Conservation (phyloP, 2,888 invertebrate genomes). For the Synergus japonicus region DNA sequence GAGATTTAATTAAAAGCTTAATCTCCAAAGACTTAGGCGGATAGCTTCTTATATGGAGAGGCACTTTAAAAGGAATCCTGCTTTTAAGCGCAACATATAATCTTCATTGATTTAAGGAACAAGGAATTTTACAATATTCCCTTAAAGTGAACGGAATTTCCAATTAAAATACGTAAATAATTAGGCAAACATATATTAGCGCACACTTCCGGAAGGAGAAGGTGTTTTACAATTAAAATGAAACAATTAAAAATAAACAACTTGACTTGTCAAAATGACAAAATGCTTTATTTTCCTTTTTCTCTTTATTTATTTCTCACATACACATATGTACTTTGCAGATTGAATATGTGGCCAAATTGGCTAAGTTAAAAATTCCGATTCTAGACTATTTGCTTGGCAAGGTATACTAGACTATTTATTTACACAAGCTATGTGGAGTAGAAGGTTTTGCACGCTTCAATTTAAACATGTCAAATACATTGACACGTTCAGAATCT, state of each 20-base stretch:
- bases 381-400: not conserved
- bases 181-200: too few species aligned
- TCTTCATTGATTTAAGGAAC: conserved; percentile 27
- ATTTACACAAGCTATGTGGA: not conserved
- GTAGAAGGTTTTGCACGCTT: conserved; percentile 7
- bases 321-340: too few species aligned
- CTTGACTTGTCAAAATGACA: too few species aligned
- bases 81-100: not conserved
- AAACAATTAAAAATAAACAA: too few species aligned
- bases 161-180: not conserved
- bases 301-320: too few species aligned
- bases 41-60: not conserved
- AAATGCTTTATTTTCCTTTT: too few species aligned
- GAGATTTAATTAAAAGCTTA: conserved; percentile 13
- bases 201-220: too few species aligned
- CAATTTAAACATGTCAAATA: conserved; percentile 34
- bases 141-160: not conserved
- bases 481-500: conserved; percentile 15
- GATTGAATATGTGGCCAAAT: too few species aligned
- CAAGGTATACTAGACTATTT: conserved; percentile 3
- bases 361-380: not conserved
- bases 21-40: not conserved
- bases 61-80: not conserved
- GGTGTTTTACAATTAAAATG: too few species aligned
- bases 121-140: not conserved